Evolutionary conservation across 1,140 invertebrate species (phyloP), one percentile per base, ranked within the genome.

Genomic region (Chironomus tepperi): DNA sequence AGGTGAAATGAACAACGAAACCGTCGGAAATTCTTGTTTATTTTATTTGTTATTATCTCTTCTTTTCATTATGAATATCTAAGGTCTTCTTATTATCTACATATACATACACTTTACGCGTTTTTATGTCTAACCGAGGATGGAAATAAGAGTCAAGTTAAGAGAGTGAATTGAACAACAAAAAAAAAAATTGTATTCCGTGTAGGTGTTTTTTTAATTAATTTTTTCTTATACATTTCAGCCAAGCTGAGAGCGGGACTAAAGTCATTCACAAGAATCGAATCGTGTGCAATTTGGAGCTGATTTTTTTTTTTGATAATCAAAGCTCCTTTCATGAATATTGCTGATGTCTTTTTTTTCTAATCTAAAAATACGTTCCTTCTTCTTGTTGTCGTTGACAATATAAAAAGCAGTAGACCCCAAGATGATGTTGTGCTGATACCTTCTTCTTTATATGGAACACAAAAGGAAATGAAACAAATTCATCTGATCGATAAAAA

Each of bases 11-110:
- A 70, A 70, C 65, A 70, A 18, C 19, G 65, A 57, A 70, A 70
- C 65, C 65, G 65, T 70, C 65, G 65, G 65, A 70, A 70, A 70
- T 70, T 70, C 65, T 70, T 70, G 65, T 70, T 70, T 70, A 70
- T 70, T 70, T 70, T 70, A 70, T 70, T 70, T 70, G 65, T 70
- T 70, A 70, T 70, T 70, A 70, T 70, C 65, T 70, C 65, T n/a
- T 34, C 65, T 70, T 70, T 70, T 70, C 65, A 70, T 70, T 70
- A 70, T 70, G 65, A 70, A 70, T 70, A 70, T 70, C 65, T 70
- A 70, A 70, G 65, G 65, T 21, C 65, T 70, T 70, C 19, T 57
- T 57, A 34, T 34, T 34, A 2, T 34, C 24, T 34, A 34, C 24
- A 34, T 34, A 34, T 34, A 34, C 24, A 34, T 34, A 34, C 24